Conservation (phyloP, 1,140 invertebrate species). For the Calephelis virginiensis region DNA sequence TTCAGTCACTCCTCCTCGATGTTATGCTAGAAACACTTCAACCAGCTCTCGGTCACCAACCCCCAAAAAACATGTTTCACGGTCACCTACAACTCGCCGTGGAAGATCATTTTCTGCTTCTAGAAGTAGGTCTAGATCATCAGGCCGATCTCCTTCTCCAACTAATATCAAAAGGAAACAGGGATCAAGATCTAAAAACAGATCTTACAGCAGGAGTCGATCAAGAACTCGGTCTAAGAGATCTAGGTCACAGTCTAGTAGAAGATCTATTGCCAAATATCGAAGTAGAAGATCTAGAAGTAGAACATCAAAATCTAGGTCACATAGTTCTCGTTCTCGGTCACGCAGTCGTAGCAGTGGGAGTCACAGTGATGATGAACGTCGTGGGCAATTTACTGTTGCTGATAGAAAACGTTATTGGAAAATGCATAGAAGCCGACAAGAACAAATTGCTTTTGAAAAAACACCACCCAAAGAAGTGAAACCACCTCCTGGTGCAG, state of each 20-base stretch:
- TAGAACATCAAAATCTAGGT: slow-evolving; percentile 43
- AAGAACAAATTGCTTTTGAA: slow-evolving; percentile 45
- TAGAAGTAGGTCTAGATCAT: slow-evolving; percentile 38
- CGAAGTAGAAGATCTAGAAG: slow-evolving; percentile 39
- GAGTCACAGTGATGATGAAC: slow-evolving; percentile 55
- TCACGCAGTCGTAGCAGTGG: slow-evolving; percentile 43
- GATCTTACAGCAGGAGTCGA: slow-evolving; percentile 44
- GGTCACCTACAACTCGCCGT: slow-evolving; percentile 34
- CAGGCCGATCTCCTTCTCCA: slow-evolving; percentile 39
- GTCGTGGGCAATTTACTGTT: slow-evolving; percentile 66
- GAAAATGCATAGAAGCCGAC: slow-evolving; percentile 59
- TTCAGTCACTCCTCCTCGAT: slow-evolving; percentile 62
- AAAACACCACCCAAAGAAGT: slow-evolving; percentile 57
- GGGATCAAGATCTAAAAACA: slow-evolving; percentile 41
- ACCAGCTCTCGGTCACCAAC: slow-evolving; percentile 51
- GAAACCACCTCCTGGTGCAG: slow-evolving; percentile 57
- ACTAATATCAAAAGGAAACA: slow-evolving; percentile 42
- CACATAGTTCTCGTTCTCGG: slow-evolving; percentile 42
- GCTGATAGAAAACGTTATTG: slow-evolving; percentile 67
- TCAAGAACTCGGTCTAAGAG: slow-evolving; percentile 42
- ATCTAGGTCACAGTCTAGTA: slow-evolving; percentile 41
- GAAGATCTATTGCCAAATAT: slow-evolving; percentile 41
- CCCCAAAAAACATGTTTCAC: slow-evolving; percentile 42
- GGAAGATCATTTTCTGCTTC: slow-evolving; percentile 39
- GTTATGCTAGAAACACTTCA: slow-evolving; percentile 52